Evolutionary conservation across 2,113 vertebrate genomes (phyloP).

Genomic region (Halcyon senegalensis): DNA sequence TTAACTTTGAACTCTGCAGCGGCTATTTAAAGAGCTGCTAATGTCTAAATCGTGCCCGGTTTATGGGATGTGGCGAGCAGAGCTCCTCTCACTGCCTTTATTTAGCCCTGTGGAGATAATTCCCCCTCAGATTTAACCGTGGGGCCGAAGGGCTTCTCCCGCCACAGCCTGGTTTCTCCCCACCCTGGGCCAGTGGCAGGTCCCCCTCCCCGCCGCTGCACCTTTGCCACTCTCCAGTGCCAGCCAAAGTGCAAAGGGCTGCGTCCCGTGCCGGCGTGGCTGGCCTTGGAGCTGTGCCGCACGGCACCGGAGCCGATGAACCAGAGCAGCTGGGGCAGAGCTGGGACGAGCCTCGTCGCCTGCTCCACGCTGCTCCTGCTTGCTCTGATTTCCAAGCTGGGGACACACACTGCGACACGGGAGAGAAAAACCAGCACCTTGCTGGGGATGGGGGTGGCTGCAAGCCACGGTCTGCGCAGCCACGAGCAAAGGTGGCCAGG

Average conservation of each 20-base stretch:
- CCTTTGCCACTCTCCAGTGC: neutral
- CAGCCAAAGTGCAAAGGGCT: slow-evolving; percentile 57
- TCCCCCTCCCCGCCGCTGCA: neutral
- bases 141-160: neutral
- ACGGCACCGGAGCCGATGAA: neutral
- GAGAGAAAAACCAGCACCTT: neutral
- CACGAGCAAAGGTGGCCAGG: neutral
- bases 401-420: accelerated
- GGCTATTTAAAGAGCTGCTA: slow-evolving; percentile 19
- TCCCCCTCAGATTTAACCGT: neutral
- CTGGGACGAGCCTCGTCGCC: neutral
- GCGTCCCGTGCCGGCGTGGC: neutral
- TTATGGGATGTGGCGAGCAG: neutral
- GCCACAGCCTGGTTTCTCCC: neutral
- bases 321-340: neutral
- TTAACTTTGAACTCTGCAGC: slow-evolving; percentile 18
- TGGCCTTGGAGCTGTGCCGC: neutral
- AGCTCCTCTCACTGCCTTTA: neutral
- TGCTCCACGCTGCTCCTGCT: accelerated
- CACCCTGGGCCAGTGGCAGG: neutral
- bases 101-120: slow-evolving; percentile 19
- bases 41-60: neutral
- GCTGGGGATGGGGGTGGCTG: accelerated
- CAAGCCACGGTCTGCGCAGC: accelerated
- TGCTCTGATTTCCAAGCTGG: accelerated